Percentiles rank a stretch among this genome's conserved stretches.
These are phyloP conservation scores for Neosalanx taihuensis DNA, from an alignment of 2,797 vertebrate genomes.

Conservation along the genomic window DNA sequence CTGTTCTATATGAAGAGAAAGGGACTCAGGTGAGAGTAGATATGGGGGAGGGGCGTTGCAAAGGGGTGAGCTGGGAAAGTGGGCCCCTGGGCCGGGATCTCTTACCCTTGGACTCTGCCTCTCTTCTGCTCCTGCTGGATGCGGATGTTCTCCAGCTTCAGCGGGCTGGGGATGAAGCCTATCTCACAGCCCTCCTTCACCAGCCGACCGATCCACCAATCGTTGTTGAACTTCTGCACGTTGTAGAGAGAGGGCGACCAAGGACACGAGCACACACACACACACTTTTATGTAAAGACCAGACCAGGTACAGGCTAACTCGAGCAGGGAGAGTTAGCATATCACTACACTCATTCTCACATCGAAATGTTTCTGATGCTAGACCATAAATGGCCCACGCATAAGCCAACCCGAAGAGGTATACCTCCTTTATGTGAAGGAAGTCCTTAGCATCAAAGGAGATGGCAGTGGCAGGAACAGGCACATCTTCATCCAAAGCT, in stretches of 20 bases:
- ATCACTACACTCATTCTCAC: too few species aligned
- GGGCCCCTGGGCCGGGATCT: conserved; percentile 4
- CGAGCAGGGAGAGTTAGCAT: not conserved
- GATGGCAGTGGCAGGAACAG: conserved; percentile 90
- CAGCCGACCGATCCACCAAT: conserved; percentile 94
- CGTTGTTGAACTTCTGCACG: conserved; percentile 92
- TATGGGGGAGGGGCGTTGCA: not conserved
- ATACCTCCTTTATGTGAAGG: conserved; percentile 95
- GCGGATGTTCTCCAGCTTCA: conserved; percentile 92
- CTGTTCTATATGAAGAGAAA: conserved; percentile 15
- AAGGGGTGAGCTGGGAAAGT: not conserved
- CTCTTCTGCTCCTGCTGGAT: conserved; percentile 92
- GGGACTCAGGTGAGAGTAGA: not conserved
- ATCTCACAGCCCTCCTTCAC: conserved; percentile 82
- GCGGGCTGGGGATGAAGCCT: conserved; percentile 90
- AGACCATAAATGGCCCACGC: not conserved
- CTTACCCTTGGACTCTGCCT: conserved; percentile 84
- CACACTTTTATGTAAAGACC: not conserved
- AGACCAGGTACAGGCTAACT: not conserved
- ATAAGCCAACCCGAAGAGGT: not conserved
- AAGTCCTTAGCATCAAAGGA: conserved; percentile 95
- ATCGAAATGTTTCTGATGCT: too few species aligned
- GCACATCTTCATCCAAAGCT: conserved; percentile 84
- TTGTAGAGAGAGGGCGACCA: not conserved
- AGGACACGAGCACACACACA: not conserved